These are phyloP conservation scores for Australoheros scitulus DNA, from an alignment of 2,113 vertebrate species.

Conservation along the genomic window DNA sequence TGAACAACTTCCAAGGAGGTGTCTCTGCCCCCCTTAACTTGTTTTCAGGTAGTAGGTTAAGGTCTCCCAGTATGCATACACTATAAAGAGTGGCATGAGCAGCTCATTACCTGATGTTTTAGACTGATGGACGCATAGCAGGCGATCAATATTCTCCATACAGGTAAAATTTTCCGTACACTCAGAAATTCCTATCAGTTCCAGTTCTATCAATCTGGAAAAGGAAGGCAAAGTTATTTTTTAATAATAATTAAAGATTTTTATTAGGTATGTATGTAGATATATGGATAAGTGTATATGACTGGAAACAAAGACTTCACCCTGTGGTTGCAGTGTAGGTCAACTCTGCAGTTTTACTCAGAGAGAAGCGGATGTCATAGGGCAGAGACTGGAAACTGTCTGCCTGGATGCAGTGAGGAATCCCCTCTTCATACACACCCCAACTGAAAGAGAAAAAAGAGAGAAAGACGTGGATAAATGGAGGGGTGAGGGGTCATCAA, in stretches of 20 bases:
- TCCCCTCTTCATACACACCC: conserved; percentile 34
- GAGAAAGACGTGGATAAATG: too few relatives aligned
- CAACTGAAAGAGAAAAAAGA: conserved; percentile 34
- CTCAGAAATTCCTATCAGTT: too few relatives aligned
- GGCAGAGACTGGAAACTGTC: conserved; percentile 18
- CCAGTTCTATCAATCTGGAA: too few relatives aligned
- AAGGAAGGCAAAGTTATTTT: background rate
- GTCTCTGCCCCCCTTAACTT: background rate
- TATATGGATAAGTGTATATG: too few relatives aligned
- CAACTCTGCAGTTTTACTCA: conserved; percentile 55
- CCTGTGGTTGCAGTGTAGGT: background rate
- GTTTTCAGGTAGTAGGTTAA: background rate
- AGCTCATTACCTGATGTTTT: background rate
- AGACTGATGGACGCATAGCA: background rate
- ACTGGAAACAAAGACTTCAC: conserved; percentile 10
- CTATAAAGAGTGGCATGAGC: background rate
- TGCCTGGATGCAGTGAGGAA: conserved; percentile 42
- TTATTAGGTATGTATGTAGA: too few relatives aligned
- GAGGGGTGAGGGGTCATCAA: too few relatives aligned
- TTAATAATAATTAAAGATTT: too few relatives aligned
- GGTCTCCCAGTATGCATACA: background rate
- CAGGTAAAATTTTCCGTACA: too few relatives aligned
- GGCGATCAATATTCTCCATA: too few relatives aligned
- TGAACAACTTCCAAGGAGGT: too few relatives aligned
- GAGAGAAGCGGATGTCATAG: conserved; percentile 61